Percentiles rank a stretch among this genome's conserved stretches.
Evolutionary conservation across 1,140 invertebrate species (phyloP).

Genomic region (Tyrophagus putrescentiae): DNA sequence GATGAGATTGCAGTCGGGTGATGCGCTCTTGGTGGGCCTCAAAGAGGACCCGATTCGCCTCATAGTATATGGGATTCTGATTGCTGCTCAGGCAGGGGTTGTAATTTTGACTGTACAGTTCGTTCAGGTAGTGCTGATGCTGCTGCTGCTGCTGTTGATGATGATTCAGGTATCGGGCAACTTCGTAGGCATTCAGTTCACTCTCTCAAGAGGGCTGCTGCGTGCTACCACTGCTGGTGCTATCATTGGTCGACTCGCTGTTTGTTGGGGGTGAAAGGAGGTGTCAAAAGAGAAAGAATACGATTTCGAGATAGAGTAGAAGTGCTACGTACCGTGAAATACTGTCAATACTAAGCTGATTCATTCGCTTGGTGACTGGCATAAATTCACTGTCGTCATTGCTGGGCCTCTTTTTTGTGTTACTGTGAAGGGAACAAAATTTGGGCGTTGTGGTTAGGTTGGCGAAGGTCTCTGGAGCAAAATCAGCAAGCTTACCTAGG

Average conservation of each 20-base stretch:
- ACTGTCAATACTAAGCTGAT: slow-evolving; percentile 15
- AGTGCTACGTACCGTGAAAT: not conserved
- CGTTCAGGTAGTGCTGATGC: not conserved
- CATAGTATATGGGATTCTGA: slow-evolving; percentile 22
- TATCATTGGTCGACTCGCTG: not conserved
- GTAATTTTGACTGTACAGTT: not conserved
- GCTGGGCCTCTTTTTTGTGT: too few species aligned
- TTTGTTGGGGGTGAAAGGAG: not conserved
- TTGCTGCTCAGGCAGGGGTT: not conserved
- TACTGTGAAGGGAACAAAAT: too few species aligned
- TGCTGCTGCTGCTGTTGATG: not conserved
- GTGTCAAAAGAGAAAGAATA: not conserved
- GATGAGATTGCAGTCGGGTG: not conserved
- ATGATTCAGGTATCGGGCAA: not conserved
- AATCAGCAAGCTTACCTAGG: too few species aligned
- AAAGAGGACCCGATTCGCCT: slow-evolving; percentile 18
- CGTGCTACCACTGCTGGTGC: not conserved
- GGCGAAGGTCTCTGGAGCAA: too few species aligned
- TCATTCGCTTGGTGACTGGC: slow-evolving; percentile 16
- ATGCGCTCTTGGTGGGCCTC: slow-evolving; percentile 17
- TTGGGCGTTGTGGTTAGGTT: too few species aligned
- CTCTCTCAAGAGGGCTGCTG: not conserved
- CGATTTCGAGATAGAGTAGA: not conserved
- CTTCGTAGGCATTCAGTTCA: not conserved
- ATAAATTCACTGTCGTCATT: slow-evolving; percentile 18